These are phyloP conservation scores for Ahaetulla prasina DNA, from an alignment of 2,113 vertebrate genomes.

Conservation along the genomic window DNA sequence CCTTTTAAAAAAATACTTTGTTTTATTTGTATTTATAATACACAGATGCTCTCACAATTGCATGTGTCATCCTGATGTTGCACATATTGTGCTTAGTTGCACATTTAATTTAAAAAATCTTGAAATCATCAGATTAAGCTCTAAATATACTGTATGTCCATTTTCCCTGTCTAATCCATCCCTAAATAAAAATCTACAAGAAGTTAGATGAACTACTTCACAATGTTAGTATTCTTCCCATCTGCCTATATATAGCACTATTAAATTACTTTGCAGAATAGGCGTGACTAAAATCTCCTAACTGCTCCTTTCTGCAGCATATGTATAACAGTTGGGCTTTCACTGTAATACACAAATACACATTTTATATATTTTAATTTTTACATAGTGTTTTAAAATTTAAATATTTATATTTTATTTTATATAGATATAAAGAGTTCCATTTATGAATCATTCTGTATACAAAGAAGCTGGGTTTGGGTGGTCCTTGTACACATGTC, in stretches of 20 bases:
- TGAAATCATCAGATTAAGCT: neutral
- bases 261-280: neutral
- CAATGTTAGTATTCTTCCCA: neutral
- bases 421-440: neutral
- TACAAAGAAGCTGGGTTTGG: neutral
- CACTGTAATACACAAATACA: neutral
- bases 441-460: neutral
- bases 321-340: neutral
- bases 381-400: neutral
- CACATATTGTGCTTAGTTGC: neutral
- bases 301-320: neutral
- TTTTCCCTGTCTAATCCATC: neutral
- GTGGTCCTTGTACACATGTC: neutral
- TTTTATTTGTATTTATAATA: neutral
- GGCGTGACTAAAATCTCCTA: neutral
- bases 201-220: neutral
- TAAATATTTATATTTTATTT: neutral
- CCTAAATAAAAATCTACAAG: neutral
- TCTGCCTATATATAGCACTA: neutral
- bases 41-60: neutral
- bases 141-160: neutral
- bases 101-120: neutral
- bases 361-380: neutral
- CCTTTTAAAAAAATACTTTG: neutral
- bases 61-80: neutral